These are phyloP conservation scores for Ips nitidus DNA, from an alignment of 1,140 invertebrate genomes.

Conservation along the genomic window DNA sequence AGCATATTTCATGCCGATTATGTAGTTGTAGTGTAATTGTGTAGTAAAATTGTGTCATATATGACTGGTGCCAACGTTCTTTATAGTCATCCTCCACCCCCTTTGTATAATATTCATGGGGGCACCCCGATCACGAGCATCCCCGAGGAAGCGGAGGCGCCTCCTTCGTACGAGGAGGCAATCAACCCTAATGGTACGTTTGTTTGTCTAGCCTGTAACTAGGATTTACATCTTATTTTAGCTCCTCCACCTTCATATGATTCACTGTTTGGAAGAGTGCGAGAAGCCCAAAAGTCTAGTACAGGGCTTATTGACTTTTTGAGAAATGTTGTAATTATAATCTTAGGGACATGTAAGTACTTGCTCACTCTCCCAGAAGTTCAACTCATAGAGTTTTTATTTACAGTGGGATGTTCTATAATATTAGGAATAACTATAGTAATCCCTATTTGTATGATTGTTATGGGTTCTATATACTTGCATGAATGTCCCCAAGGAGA, in stretches of 20 bases:
- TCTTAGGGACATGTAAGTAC: slow-evolving; percentile 65
- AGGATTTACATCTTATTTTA: slow-evolving; percentile 45
- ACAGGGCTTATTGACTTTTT: slow-evolving; percentile 64
- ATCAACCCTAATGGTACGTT: slow-evolving; percentile 60
- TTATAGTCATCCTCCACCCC: slow-evolving; percentile 41
- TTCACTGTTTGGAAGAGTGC: slow-evolving; percentile 66
- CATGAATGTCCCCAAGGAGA: slow-evolving; percentile 67
- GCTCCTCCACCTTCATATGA: slow-evolving; percentile 70
- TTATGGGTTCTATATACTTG: slow-evolving; percentile 65
- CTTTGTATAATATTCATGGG: slow-evolving; percentile 45
- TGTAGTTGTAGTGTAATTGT: slow-evolving; percentile 19
- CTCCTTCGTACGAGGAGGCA: slow-evolving; percentile 60
- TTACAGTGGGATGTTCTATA: slow-evolving; percentile 64
- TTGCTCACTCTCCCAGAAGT: neutral
- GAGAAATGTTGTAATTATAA: slow-evolving; percentile 62
- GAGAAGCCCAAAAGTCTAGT: slow-evolving; percentile 62
- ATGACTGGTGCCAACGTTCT: slow-evolving; percentile 40
- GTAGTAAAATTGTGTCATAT: slow-evolving; percentile 21
- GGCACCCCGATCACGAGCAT: slow-evolving; percentile 36
- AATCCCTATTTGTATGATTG: slow-evolving; percentile 67
- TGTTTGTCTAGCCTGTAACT: neutral
- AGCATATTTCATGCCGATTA: slow-evolving; percentile 7
- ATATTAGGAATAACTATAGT: slow-evolving; percentile 63
- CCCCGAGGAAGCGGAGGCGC: slow-evolving; percentile 49
- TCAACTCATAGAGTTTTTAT: slow-evolving; percentile 30